Conservation (phyloP, 2,888 invertebrate species). For the Altica lythri region DNA sequence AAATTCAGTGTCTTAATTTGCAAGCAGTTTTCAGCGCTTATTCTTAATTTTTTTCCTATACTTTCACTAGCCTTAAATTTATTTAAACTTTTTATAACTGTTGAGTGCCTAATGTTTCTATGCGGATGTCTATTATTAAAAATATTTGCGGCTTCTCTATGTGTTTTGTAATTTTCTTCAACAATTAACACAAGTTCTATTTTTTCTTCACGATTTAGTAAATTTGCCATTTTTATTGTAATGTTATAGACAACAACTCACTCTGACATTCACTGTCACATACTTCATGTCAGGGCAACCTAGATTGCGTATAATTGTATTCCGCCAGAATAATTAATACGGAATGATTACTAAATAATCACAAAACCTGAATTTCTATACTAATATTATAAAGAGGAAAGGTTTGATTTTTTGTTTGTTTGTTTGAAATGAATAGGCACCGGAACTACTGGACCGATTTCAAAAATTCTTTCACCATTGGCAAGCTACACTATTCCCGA, state of each 20-base stretch:
- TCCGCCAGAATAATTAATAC: slow-evolving; percentile 8
- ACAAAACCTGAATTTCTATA: slow-evolving; percentile 15
- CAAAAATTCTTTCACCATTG: too few relatives aligned
- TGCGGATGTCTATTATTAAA: slow-evolving; percentile 22
- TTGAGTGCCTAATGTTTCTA: slow-evolving; percentile 19
- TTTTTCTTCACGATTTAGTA: slow-evolving; percentile 10
- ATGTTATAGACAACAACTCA: slow-evolving; percentile 10
- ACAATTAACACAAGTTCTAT: slow-evolving; percentile 18
- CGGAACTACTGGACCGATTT: too few relatives aligned
- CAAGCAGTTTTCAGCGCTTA: slow-evolving; percentile 14
- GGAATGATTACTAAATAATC: slow-evolving; percentile 8
- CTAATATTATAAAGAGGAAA: too few relatives aligned
- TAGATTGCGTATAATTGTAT: slow-evolving; percentile 5
- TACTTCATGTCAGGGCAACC: slow-evolving; percentile 8
- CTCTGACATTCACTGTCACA: slow-evolving; percentile 10
- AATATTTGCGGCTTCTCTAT: slow-evolving; percentile 22
- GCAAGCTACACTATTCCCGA: too few relatives aligned
- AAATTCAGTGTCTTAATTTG: slow-evolving; percentile 16
- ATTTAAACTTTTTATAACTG: slow-evolving; percentile 18
- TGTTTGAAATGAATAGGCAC: too few relatives aligned
- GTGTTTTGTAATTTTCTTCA: slow-evolving; percentile 23
- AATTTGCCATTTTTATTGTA: slow-evolving; percentile 13
- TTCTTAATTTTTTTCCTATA: slow-evolving; percentile 18
- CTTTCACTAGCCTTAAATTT: slow-evolving; percentile 17
- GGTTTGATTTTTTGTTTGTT: too few relatives aligned